Conservation (phyloP, 1,140 invertebrate species). For the Gerris buenoi region DNA sequence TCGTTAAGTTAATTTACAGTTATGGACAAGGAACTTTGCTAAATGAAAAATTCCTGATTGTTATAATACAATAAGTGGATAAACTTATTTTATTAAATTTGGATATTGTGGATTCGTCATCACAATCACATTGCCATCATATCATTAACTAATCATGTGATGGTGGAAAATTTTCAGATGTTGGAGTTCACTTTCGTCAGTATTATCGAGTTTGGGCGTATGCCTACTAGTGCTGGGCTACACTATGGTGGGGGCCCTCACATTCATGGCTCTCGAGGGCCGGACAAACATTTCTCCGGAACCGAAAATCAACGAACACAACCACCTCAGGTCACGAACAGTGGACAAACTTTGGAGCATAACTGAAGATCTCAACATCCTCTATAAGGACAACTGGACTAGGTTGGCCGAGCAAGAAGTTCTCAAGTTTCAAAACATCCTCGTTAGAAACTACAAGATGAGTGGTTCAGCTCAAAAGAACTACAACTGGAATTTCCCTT, state of each 20-base stretch:
- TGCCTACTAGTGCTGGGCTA: conserved; percentile 76
- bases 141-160: too few species aligned
- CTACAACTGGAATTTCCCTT: conserved; percentile 76
- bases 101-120: too few species aligned
- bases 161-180: conserved; percentile 14
- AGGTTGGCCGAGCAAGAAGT: conserved; percentile 65
- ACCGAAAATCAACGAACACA: conserved; percentile 11
- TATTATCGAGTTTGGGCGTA: conserved; percentile 40
- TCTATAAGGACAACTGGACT: conserved; percentile 92
- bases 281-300: conserved; percentile 28
- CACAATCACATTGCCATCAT: too few species aligned
- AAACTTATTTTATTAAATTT: too few species aligned
- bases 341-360: conserved; percentile 81
- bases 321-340: conserved; percentile 36
- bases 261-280: conserved; percentile 78
- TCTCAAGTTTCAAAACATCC: conserved; percentile 61
- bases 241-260: conserved; percentile 77
- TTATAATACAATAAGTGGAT: too few species aligned
- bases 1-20: too few species aligned
- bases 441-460: conserved; percentile 30
- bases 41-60: too few species aligned
- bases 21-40: too few species aligned
- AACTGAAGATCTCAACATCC: conserved; percentile 80
- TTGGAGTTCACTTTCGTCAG: conserved; percentile 18
- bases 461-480: conserved; percentile 30